Evolutionary conservation across 1,140 invertebrate species (phyloP).

Genomic region (Grapholita molesta): DNA sequence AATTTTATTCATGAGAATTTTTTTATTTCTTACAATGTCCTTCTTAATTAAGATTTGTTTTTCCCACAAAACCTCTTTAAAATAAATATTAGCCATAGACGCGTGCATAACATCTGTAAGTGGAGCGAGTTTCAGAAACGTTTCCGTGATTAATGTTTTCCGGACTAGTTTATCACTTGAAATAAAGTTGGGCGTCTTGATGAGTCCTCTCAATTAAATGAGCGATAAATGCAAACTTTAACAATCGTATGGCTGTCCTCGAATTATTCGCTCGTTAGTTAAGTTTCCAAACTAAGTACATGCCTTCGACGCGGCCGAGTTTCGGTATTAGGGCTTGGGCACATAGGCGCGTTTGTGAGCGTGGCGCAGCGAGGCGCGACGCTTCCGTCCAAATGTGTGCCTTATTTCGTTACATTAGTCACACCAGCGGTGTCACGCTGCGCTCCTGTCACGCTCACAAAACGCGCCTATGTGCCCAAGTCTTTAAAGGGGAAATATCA

Average conservation of each 20-base stretch:
- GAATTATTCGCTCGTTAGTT: conserved; percentile 45
- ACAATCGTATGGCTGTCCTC: conserved; percentile 38
- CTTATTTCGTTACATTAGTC: too few relatives aligned
- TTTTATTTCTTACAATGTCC: conserved; percentile 27
- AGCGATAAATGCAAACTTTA: conserved; percentile 27
- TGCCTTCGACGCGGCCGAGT: conserved; percentile 38
- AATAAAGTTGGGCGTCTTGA: conserved; percentile 17
- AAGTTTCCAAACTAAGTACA: conserved; percentile 55
- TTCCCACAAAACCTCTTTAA: conserved; percentile 40
- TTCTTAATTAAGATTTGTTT: conserved; percentile 33
- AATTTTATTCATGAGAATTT: too few relatives aligned
- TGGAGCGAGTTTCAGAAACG: conserved; percentile 20
- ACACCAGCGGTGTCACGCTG: too few relatives aligned
- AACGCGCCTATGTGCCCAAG: too few relatives aligned
- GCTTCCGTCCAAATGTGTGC: too few relatives aligned
- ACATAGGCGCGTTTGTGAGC: background rate
- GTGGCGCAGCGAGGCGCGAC: too few relatives aligned
- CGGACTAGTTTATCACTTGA: conserved; percentile 15
- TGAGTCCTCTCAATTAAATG: conserved; percentile 31
- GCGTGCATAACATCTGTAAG: conserved; percentile 1
- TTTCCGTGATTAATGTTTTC: conserved; percentile 25
- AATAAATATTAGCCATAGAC: conserved; percentile 12
- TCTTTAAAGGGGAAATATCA: too few relatives aligned
- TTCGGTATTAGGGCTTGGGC: conserved; percentile 28
- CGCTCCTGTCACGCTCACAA: too few relatives aligned